These are phyloP conservation scores for Batillaria attramentaria DNA, from an alignment of 1,140 invertebrate genomes.

Conservation along the genomic window DNA sequence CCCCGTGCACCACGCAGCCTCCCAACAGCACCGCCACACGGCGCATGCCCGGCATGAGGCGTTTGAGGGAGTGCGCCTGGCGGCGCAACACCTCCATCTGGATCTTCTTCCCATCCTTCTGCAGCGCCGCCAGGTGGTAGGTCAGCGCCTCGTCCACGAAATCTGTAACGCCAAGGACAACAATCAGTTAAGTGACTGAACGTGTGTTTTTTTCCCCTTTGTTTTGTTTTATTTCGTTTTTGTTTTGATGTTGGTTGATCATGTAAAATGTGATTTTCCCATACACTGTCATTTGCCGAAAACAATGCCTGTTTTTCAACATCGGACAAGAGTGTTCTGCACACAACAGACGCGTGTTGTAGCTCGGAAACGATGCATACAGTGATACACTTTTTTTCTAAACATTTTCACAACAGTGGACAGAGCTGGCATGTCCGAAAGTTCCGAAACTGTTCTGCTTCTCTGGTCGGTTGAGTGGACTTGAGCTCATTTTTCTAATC, in stretches of 20 bases:
- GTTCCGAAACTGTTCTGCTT: no score
- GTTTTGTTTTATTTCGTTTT: background rate
- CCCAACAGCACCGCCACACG: constrained; percentile 31
- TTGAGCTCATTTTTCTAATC: background rate
- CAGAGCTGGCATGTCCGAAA: no score
- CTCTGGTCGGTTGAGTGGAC: no score
- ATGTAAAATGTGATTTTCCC: background rate
- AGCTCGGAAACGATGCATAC: no score
- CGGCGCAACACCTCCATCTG: constrained; percentile 14
- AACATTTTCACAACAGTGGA: no score
- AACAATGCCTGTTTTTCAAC: no score
- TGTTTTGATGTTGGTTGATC: background rate
- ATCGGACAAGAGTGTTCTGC: no score
- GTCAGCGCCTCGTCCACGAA: constrained; percentile 21
- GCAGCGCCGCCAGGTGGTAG: constrained; percentile 22
- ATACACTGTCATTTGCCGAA: background rate
- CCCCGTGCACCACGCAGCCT: constrained; percentile 31
- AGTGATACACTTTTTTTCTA: no score
- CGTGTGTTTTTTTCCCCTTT: background rate
- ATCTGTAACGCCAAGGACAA: background rate
- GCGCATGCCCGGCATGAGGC: constrained; percentile 21
- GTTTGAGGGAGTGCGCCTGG: constrained; percentile 14
- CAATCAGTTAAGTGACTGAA: background rate
- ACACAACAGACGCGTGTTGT: no score
- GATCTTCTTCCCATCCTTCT: constrained; percentile 23